Evolutionary conservation across 2,797 vertebrate genomes (phyloP).

Genomic region (Ataeniobius toweri): DNA sequence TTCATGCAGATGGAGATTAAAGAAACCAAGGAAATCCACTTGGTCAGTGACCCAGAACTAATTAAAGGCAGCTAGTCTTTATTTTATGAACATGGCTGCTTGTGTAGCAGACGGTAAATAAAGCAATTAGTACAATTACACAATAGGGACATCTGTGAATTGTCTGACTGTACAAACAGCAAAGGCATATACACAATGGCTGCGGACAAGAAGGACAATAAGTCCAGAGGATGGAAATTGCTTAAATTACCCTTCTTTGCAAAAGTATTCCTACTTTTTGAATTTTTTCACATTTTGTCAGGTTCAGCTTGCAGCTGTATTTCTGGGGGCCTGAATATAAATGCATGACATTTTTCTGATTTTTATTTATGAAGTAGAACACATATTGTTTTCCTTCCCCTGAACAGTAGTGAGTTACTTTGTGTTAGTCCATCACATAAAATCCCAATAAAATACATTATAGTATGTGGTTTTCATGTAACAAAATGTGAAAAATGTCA

Average conservation of each 20-base stretch:
- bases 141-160: slow-evolving; percentile 62
- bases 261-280: background rate
- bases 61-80: slow-evolving; percentile 40
- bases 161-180: slow-evolving; percentile 18
- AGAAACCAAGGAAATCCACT: slow-evolving; percentile 46
- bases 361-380: background rate
- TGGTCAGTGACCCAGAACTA: slow-evolving; percentile 42
- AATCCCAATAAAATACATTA: background rate
- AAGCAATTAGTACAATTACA: slow-evolving; percentile 55
- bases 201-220: slow-evolving; percentile 11
- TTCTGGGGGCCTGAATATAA: background rate
- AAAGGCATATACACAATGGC: slow-evolving; percentile 27
- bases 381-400: background rate
- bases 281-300: background rate
- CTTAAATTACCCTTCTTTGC: background rate
- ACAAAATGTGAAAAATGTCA: background rate
- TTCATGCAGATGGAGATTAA: slow-evolving; percentile 46
- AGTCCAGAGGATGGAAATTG: slow-evolving; percentile 44
- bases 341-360: background rate
- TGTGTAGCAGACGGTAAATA: slow-evolving; percentile 53
- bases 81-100: slow-evolving; percentile 16
- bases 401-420: background rate
- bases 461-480: background rate
- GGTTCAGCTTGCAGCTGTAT: background rate
- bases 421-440: background rate